Evolutionary conservation across 2,797 vertebrate genomes (phyloP).

Genomic region (Galaxias olidus): DNA sequence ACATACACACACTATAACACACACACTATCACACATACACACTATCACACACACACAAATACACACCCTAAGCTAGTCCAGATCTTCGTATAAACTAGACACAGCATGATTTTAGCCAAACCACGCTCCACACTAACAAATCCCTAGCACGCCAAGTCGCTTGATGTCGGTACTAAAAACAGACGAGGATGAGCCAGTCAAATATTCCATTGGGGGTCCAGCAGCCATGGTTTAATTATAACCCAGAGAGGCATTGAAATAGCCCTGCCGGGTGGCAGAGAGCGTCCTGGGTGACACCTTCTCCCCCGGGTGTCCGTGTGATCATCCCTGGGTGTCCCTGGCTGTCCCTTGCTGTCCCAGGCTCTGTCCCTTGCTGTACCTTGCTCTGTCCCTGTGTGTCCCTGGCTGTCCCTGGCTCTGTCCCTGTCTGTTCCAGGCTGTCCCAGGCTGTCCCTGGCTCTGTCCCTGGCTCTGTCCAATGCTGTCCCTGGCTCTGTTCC

Average conservation of each 20-base stretch:
- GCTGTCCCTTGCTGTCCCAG: too few relatives aligned
- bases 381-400: not conserved
- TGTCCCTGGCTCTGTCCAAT: too few relatives aligned
- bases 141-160: not conserved
- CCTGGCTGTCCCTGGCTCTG: slow-evolving; percentile 1
- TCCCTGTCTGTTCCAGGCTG: too few relatives aligned
- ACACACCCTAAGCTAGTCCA: too few relatives aligned
- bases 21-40: too few relatives aligned
- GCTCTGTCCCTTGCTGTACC: slow-evolving; percentile 1
- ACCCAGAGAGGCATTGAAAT: slow-evolving; percentile 51
- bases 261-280: slow-evolving; percentile 30
- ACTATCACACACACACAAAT: too few relatives aligned
- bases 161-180: slow-evolving; percentile 15
- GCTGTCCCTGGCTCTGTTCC: not conserved
- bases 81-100: too few relatives aligned
- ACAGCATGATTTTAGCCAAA: too few relatives aligned
- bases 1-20: not conserved
- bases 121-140: not conserved
- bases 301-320: too few relatives aligned
- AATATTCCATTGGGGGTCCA: slow-evolving; percentile 15
- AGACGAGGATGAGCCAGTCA: not conserved
- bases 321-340: slow-evolving; percentile 11
- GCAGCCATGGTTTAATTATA: slow-evolving; percentile 42
- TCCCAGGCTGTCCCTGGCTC: slow-evolving; percentile 1
- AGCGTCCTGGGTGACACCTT: slow-evolving; percentile 21